These are phyloP conservation scores for Eueremaeus valkanovi DNA, from an alignment of 2,888 invertebrate genomes.

Conservation along the genomic window DNA sequence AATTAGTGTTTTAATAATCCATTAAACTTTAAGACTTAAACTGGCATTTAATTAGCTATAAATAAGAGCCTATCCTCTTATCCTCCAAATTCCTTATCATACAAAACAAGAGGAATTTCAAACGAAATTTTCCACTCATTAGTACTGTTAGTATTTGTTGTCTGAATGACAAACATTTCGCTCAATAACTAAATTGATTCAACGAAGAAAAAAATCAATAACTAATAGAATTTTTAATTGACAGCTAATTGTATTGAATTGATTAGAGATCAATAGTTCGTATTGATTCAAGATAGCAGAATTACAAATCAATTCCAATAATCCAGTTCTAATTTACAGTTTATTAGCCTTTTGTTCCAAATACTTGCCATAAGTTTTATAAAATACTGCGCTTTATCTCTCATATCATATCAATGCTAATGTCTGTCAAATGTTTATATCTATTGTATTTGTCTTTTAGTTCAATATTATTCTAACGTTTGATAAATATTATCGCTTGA, in stretches of 20 bases:
- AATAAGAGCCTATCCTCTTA: not conserved
- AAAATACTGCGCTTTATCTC: not conserved
- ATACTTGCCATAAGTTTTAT: not conserved
- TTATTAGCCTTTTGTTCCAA: not conserved
- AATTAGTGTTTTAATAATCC: not conserved
- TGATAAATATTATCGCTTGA: constrained; percentile 18
- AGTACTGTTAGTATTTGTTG: constrained; percentile 8
- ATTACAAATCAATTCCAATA: too few species aligned
- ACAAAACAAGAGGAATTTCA: not conserved
- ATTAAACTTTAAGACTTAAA: constrained; percentile 1
- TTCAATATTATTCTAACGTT: constrained; percentile 6
- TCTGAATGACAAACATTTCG: not conserved
- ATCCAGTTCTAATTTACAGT: too few species aligned
- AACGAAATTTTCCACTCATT: not conserved
- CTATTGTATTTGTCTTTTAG: not conserved
- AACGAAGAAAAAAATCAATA: not conserved
- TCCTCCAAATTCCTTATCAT: not conserved
- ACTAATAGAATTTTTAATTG: too few species aligned
- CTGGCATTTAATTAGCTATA: not conserved
- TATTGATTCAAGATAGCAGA: not conserved
- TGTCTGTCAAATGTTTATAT: not conserved
- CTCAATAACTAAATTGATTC: not conserved
- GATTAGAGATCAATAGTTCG: not conserved
- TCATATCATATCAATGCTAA: not conserved
- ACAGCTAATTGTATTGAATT: too few species aligned